Conservation (phyloP, 2,888 invertebrate species). For the Diaperis boleti region DNA sequence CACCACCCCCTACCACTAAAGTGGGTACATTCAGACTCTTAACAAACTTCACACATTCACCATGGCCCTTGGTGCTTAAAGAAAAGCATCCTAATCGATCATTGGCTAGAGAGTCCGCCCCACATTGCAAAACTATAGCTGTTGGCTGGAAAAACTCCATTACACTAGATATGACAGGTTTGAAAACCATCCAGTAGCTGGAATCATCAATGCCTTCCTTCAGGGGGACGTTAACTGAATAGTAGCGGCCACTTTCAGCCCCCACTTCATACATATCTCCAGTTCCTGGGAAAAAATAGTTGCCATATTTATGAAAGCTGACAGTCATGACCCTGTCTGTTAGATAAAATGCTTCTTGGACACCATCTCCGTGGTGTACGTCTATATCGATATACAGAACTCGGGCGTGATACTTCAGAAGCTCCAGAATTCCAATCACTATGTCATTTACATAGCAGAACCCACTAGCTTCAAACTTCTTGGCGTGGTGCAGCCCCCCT, state of each 20-base stretch:
- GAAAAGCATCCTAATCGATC: conserved; percentile 97
- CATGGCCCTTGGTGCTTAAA: conserved; percentile 93
- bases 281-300: conserved; percentile 98
- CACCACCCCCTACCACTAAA: conserved; percentile 73
- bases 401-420: conserved; percentile 92
- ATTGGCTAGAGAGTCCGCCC: conserved; percentile 96
- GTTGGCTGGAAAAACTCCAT: conserved; percentile 98
- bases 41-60: conserved; percentile 97
- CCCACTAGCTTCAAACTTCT: conserved; percentile 98
- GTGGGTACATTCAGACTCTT: conserved; percentile 93
- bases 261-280: conserved; percentile 99
- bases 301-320: conserved; percentile 98
- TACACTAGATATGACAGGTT: conserved; percentile 92
- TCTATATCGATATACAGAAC: conserved; percentile 99
- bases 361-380: conserved; percentile 97
- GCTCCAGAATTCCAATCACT: conserved; percentile 95
- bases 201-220: conserved; percentile 98
- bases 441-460: conserved; percentile 99
- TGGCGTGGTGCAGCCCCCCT: conserved; percentile 98
- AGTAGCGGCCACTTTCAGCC: conserved; percentile 94
- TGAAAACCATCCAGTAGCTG: conserved; percentile 91
- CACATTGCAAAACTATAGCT: conserved; percentile 97
- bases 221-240: conserved; percentile 97
- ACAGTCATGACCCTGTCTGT: conserved; percentile 99
- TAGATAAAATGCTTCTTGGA: conserved; percentile 97